Evolutionary conservation across 2,888 invertebrate genomes (phyloP), one percentile per base, ranked within the genome.

Genomic region (Ecdyonurus torrentis): DNA sequence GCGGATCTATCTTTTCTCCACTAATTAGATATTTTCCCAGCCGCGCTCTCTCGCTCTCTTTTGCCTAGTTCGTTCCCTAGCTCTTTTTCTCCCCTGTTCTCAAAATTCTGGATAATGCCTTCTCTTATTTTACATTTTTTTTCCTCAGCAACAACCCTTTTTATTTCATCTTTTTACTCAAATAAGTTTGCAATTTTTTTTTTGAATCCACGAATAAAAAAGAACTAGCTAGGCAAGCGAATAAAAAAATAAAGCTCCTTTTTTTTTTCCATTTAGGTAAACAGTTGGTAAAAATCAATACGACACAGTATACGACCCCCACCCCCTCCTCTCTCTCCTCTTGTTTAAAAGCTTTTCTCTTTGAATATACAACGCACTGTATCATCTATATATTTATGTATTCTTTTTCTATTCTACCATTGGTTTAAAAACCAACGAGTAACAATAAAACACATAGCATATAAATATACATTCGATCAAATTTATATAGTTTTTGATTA

Each of bases 261-360:
- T n/a, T n/a, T 18, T 18, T 55, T 55, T 55, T 55, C 55, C 55
- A 55, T 55, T 55, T 55, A 55, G 55, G 55, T 55, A 55, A 55
- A 55, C 55, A 55, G 55, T 55, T 55, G 55, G 7, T 55, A 55
- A 55, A 55, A 55, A 55, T 55, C 55, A 55, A 55, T 55, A 55
- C 55, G 22, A 22, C 55, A 22, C 55, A 55, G 19, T 55, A 22
- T 55, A 55, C 55, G 37, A 37, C 37, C 37, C 37, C 37, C 37
- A 15, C 5, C 37, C 37, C 37, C 37, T 15, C 37, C 37, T 37
- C 37, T 37, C 37, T 5, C 37, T 18, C 50, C 50, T 55, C 55
- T 55, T 55, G 55, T 55, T 55, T 55, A 55, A 55, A 55, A 55
- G 22, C 19, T 22, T 22, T 55, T n/a, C 55, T 55, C 55, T 55